Evolutionary conservation across 2,888 invertebrate genomes (phyloP).

Genomic region (Nomada lathburiana): DNA sequence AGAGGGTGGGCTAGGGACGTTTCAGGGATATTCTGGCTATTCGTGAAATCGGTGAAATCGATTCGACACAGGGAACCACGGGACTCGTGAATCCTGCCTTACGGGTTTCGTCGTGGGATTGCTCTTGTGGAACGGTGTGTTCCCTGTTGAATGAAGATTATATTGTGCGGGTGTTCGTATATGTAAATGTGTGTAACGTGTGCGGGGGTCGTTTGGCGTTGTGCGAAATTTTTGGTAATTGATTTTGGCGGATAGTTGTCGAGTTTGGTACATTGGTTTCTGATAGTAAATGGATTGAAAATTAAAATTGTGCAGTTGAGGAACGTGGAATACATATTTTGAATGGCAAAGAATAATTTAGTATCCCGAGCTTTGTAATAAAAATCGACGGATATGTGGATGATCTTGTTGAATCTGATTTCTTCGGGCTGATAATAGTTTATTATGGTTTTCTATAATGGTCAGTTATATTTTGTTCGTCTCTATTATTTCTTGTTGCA

Average conservation of each 20-base stretch:
- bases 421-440: too few relatives aligned
- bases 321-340: too few relatives aligned
- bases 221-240: background rate
- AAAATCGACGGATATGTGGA: too few relatives aligned
- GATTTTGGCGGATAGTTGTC: background rate
- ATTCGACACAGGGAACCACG: constrained; percentile 59
- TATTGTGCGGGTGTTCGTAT: too few relatives aligned
- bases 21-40: constrained; percentile 47
- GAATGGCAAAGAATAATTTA: too few relatives aligned
- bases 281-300: too few relatives aligned
- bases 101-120: constrained; percentile 41
- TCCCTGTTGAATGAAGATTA: constrained; percentile 8
- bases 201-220: background rate
- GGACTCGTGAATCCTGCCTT: constrained; percentile 64
- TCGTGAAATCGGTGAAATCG: constrained; percentile 71
- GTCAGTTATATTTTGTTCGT: background rate
- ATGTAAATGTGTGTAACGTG: too few relatives aligned
- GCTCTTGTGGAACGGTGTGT: background rate
- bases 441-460: too few relatives aligned
- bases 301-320: too few relatives aligned
- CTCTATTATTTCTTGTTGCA: background rate
- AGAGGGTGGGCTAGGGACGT: constrained; percentile 14
- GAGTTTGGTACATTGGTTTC: too few relatives aligned
- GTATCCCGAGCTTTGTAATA: too few relatives aligned
- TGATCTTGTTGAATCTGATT: too few relatives aligned